Evolutionary conservation across 64 coral and sea anemone genomes (phyloP).

Genomic region (Pocillopora verrucosa): DNA sequence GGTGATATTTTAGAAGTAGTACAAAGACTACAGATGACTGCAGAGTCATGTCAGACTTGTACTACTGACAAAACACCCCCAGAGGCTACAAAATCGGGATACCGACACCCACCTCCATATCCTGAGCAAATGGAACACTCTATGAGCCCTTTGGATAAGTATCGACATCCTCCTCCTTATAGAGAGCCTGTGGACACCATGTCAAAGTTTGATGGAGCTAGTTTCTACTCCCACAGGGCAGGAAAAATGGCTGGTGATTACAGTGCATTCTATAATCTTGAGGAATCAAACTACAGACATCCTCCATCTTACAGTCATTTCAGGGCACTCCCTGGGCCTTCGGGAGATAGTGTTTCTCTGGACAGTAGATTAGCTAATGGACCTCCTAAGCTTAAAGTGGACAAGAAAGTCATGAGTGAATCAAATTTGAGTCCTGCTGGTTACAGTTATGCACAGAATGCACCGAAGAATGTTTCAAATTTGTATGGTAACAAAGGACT

Average conservation of each 20-base stretch:
- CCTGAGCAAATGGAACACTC: slow-evolving; percentile 66
- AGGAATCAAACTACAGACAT: slow-evolving; percentile 47
- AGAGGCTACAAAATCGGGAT: slow-evolving; percentile 56
- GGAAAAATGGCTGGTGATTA: slow-evolving; percentile 22
- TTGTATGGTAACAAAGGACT: slow-evolving; percentile 11
- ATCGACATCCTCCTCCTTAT: slow-evolving; percentile 88
- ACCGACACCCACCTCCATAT: slow-evolving; percentile 86
- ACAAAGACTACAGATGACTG: slow-evolving; percentile 38
- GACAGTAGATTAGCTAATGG: slow-evolving; percentile 9
- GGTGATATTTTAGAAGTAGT: slow-evolving; percentile 16
- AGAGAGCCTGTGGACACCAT: slow-evolving; percentile 67
- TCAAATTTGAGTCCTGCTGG: slow-evolving; percentile 11
- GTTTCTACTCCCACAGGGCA: slow-evolving; percentile 1
- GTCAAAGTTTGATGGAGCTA: background rate
- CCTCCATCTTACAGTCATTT: slow-evolving; percentile 33
- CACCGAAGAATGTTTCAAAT: slow-evolving; percentile 1
- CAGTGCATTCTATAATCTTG: slow-evolving; percentile 50
- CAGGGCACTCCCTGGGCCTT: background rate
- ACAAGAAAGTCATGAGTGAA: slow-evolving; percentile 23
- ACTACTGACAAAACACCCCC: slow-evolving; percentile 10
- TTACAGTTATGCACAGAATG: background rate
- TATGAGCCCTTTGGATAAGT: slow-evolving; percentile 63
- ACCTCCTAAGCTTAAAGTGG: background rate
- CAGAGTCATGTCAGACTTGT: slow-evolving; percentile 38
- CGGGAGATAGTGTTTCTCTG: slow-evolving; percentile 16